A percentile compares a stretch with the other conserved stretches of the same genome.
Conservation (phyloP, 1,140 invertebrate species). For the Temnothorax curvispinosus region DNA sequence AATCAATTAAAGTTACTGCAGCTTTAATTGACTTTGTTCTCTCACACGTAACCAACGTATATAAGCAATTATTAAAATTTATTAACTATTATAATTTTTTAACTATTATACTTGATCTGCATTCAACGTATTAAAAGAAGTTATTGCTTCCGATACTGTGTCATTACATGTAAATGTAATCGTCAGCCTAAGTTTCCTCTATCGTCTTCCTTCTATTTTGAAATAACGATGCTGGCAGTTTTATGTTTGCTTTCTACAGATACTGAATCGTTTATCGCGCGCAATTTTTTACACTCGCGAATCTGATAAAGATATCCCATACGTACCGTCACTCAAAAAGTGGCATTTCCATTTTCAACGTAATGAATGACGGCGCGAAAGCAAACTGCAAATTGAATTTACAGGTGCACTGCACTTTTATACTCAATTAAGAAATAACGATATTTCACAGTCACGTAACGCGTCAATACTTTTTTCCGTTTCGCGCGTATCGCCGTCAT, state of each 20-base stretch:
- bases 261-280: not conserved
- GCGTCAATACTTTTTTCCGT: not conserved
- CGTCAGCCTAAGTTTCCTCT: not conserved
- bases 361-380: slow-evolving; percentile 33
- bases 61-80: not conserved
- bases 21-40: not conserved
- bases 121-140: not conserved
- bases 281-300: not conserved
- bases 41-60: not conserved
- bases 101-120: not conserved
- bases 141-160: not conserved
- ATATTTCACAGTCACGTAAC: slow-evolving; percentile 13
- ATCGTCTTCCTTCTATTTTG: not conserved
- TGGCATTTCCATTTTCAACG: slow-evolving; percentile 6
- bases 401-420: slow-evolving; percentile 17
- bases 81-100: not conserved
- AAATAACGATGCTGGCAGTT: not conserved
- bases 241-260: not conserved
- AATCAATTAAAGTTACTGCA: not conserved
- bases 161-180: not conserved
- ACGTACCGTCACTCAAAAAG: not conserved
- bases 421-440: slow-evolving; percentile 37
- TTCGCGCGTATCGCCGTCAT: slow-evolving; percentile 7
- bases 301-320: slow-evolving; percentile 33
- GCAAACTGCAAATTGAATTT: slow-evolving; percentile 30